These are phyloP conservation scores for Dendroctonus valens DNA, from an alignment of 1,140 invertebrate genomes.

Conservation along the genomic window DNA sequence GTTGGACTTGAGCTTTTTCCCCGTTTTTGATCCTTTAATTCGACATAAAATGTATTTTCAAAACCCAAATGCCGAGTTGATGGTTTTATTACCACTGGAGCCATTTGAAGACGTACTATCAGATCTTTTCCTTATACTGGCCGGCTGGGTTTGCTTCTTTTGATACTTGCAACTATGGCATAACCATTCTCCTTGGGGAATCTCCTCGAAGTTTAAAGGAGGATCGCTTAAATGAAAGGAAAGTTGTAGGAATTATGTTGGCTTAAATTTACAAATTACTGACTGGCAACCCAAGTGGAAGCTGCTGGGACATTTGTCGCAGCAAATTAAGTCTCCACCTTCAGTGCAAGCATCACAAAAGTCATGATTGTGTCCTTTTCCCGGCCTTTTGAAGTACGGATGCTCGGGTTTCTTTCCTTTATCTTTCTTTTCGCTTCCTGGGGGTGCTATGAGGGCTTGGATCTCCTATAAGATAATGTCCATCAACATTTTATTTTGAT, in stretches of 20 bases:
- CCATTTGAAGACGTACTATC: conserved; percentile 28
- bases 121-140: conserved; percentile 35
- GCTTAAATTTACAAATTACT: conserved; percentile 49
- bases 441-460: conserved; percentile 81
- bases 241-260: neutral
- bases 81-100: neutral
- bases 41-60: neutral
- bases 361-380: conserved; percentile 90
- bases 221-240: conserved; percentile 69
- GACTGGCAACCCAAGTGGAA: conserved; percentile 95
- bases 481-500: too few relatives aligned
- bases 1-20: conserved; percentile 55
- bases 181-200: conserved; percentile 88
- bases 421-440: conserved; percentile 69
- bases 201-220: conserved; percentile 81
- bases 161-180: conserved; percentile 73
- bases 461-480: conserved; percentile 67
- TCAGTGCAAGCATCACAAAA: conserved; percentile 89
- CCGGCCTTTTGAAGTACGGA: conserved; percentile 81
- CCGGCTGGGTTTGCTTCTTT: conserved; percentile 32
- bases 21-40: conserved; percentile 19
- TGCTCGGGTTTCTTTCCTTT: conserved; percentile 67
- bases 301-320: conserved; percentile 90
- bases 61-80: neutral
- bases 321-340: conserved; percentile 93